phyloP scores from a whole-genome alignment of 1,140 invertebrate species.

The Ladona fulva region DNA sequence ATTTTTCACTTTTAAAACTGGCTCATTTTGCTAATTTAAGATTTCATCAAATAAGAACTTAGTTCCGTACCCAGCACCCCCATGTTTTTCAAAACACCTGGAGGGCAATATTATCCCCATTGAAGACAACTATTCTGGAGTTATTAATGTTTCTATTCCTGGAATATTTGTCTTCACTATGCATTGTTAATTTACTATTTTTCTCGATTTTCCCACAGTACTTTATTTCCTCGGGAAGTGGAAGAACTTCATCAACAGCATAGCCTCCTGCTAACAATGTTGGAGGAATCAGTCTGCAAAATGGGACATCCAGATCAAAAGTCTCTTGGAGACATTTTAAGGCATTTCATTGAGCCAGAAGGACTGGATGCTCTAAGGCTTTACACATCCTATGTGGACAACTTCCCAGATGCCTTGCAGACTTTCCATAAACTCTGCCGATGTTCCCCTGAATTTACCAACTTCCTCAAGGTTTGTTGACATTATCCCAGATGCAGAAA shows the following conservation, averaged over 20 bases:
- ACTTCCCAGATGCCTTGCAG: slow-evolving; percentile 33
- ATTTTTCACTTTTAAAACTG: too few relatives aligned
- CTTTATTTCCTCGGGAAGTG: slow-evolving; percentile 35
- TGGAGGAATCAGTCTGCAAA: slow-evolving; percentile 31
- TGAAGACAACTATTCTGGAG: too few relatives aligned
- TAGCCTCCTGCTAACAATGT: slow-evolving; percentile 32
- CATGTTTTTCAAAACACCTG: too few relatives aligned
- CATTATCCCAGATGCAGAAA: too few relatives aligned
- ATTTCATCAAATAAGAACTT: too few relatives aligned
- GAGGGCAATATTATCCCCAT: too few relatives aligned
- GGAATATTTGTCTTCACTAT: too few relatives aligned
- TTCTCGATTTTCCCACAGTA: slow-evolving; percentile 23
- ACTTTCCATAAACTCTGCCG: slow-evolving; percentile 33
- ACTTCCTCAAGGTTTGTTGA: slow-evolving; percentile 31
- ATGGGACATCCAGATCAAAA: slow-evolving; percentile 30
- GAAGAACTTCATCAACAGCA: slow-evolving; percentile 36
- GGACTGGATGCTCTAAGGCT: slow-evolving; percentile 31
- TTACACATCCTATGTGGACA: slow-evolving; percentile 34
- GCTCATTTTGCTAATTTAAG: too few relatives aligned
- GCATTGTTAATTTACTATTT: not conserved
- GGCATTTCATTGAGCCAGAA: slow-evolving; percentile 29
- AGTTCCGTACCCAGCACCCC: too few relatives aligned
- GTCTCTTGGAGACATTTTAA: slow-evolving; percentile 29
- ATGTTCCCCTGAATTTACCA: slow-evolving; percentile 28
- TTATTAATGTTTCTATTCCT: too few relatives aligned